phyloP scores from a whole-genome alignment of 2,113 vertebrate genomes.

The Elephas maximus region DNA sequence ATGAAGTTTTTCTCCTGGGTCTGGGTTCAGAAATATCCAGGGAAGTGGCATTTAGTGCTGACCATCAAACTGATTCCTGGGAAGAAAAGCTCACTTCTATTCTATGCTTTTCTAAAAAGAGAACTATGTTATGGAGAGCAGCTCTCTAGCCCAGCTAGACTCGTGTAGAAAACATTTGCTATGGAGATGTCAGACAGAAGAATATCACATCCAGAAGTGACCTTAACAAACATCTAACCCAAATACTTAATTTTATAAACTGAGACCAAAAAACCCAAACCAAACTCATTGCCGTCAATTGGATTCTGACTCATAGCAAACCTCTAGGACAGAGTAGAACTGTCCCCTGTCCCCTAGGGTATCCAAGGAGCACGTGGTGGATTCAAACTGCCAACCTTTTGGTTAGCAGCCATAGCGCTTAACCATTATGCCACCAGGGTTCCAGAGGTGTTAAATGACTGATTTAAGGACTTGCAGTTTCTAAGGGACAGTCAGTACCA shows the following conservation, averaged over 20 bases:
- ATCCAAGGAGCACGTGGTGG: too few relatives aligned
- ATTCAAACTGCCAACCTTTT: too few relatives aligned
- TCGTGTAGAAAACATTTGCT: not conserved
- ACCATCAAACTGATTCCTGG: slow-evolving; percentile 8
- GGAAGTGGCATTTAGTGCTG: not conserved
- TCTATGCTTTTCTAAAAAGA: slow-evolving; percentile 23
- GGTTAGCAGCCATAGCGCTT: too few relatives aligned
- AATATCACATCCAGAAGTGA: not conserved
- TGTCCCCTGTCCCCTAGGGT: too few relatives aligned
- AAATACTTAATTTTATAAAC: not conserved
- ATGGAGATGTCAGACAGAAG: not conserved
- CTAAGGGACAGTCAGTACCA: not conserved
- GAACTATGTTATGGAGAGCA: not conserved
- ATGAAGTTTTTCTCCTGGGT: not conserved
- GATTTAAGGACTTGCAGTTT: not conserved
- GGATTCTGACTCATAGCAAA: too few relatives aligned
- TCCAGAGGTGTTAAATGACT: not conserved
- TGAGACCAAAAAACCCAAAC: not conserved
- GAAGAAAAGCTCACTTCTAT: slow-evolving; percentile 9
- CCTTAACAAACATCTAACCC: not conserved
- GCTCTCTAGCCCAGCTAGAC: not conserved
- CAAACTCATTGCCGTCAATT: too few relatives aligned
- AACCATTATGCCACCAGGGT: too few relatives aligned
- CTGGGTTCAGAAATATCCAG: not conserved
- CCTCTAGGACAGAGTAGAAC: too few relatives aligned